Conservation (phyloP, 2,113 vertebrate species). For the Cephalopholis sonnerati region DNA sequence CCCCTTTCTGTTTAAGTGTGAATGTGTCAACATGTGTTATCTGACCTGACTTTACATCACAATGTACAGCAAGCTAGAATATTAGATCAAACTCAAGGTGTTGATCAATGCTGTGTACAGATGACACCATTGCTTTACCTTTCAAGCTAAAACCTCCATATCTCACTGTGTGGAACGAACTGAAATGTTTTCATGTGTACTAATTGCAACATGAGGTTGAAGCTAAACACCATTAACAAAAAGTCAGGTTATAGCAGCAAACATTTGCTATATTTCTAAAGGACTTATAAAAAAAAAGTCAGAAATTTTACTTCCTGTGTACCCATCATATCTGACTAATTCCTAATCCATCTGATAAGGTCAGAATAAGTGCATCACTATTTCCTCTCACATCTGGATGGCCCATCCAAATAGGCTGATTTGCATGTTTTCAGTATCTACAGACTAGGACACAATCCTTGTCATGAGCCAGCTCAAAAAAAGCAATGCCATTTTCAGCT, state of each 20-base stretch:
- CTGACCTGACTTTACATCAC: background rate
- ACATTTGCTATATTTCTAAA: background rate
- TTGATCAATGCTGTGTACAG: too few species aligned
- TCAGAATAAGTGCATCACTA: background rate
- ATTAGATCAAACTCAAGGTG: background rate
- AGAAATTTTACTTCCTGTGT: background rate
- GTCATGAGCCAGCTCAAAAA: accelerated
- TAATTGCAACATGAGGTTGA: too few species aligned
- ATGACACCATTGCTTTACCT: too few species aligned
- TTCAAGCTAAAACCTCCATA: too few species aligned
- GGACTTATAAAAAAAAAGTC: background rate
- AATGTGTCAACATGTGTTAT: background rate
- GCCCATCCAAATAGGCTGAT: background rate
- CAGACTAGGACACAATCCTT: background rate
- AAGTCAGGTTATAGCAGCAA: too few species aligned
- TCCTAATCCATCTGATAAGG: too few species aligned
- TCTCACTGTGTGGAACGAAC: too few species aligned
- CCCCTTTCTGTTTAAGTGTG: too few species aligned
- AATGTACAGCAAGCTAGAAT: too few species aligned
- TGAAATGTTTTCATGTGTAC: too few species aligned
- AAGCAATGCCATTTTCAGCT: background rate
- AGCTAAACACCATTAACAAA: too few species aligned
- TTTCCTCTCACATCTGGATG: background rate
- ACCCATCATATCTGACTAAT: background rate
- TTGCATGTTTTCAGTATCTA: background rate